Evolutionary conservation across 2,797 vertebrate species (phyloP).

Genomic region (Epinephelus malabaricus): DNA sequence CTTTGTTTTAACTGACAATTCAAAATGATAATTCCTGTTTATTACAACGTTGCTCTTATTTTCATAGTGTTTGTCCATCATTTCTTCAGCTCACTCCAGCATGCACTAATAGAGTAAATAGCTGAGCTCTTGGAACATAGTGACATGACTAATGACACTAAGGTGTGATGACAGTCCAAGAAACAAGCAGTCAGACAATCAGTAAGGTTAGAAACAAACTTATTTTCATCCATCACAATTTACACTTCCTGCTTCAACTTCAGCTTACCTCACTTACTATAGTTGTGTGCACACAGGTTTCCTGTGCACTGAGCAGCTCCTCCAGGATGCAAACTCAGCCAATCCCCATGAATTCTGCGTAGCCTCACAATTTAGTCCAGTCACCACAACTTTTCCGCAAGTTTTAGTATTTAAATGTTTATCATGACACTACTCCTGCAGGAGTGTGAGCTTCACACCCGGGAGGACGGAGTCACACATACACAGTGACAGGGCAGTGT

Average conservation of each 20-base stretch:
- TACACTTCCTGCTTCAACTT: neutral
- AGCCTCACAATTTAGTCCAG: no score
- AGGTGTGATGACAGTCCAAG: no score
- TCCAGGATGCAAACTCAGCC: no score
- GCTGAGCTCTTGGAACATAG: neutral
- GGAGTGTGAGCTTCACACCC: no score
- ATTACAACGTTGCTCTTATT: neutral
- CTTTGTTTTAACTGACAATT: neutral
- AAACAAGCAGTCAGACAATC: neutral
- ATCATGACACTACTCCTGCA: no score
- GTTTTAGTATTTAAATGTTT: no score
- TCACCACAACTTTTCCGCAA: no score
- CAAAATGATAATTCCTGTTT: constrained; percentile 6
- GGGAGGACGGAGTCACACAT: no score
- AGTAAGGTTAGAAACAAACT: neutral
- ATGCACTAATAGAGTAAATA: neutral
- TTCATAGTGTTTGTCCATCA: neutral
- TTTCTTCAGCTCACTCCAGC: neutral
- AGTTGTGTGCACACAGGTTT: neutral
- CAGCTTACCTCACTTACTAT: neutral
- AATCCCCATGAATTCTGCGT: no score
- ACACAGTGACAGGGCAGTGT: no score
- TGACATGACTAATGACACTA: no score
- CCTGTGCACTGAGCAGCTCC: no score
- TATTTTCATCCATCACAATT: neutral